A percentile compares a stretch with the other conserved stretches of the same genome.
phyloP scores from a whole-genome alignment of 2,888 invertebrate genomes.

The Cheilosia vernalis region DNA sequence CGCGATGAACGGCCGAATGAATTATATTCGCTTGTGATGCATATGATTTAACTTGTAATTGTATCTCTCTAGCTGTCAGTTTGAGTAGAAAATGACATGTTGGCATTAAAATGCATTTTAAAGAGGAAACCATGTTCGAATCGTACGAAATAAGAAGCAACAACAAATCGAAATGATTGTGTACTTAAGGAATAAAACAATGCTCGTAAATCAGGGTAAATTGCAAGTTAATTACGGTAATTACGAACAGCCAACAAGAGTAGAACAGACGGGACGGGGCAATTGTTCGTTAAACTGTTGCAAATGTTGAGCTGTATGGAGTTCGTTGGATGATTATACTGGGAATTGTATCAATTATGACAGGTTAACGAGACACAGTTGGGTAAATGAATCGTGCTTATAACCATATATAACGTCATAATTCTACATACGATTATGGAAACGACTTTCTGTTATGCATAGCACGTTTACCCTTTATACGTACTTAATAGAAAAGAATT shows the following conservation, averaged over 20 bases:
- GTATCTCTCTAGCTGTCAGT: constrained; percentile 59
- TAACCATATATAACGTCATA: constrained; percentile 27
- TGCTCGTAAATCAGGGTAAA: constrained; percentile 54
- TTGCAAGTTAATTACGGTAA: constrained; percentile 57
- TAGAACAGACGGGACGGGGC: neutral
- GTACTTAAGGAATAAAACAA: constrained; percentile 28
- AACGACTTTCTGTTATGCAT: neutral
- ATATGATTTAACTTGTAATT: constrained; percentile 49
- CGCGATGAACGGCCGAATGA: constrained; percentile 7
- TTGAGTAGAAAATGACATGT: constrained; percentile 40
- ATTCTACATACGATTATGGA: neutral
- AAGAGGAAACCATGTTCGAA: constrained; percentile 24
- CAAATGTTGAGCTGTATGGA: constrained; percentile 27
- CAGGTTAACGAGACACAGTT: constrained; percentile 38
- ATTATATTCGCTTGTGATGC: constrained; percentile 23
- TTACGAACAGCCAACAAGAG: constrained; percentile 14
- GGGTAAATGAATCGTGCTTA: constrained; percentile 5
- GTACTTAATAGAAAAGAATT: neutral
- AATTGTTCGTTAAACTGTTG: constrained; percentile 26
- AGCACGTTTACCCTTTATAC: neutral
- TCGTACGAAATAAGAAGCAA: constrained; percentile 8
- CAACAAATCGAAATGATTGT: constrained; percentile 34
- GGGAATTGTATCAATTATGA: constrained; percentile 47
- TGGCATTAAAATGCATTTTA: constrained; percentile 56
- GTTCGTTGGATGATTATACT: constrained; percentile 20